phyloP scores from a whole-genome alignment of 2,113 vertebrate genomes.

The Osmerus eperlanus region DNA sequence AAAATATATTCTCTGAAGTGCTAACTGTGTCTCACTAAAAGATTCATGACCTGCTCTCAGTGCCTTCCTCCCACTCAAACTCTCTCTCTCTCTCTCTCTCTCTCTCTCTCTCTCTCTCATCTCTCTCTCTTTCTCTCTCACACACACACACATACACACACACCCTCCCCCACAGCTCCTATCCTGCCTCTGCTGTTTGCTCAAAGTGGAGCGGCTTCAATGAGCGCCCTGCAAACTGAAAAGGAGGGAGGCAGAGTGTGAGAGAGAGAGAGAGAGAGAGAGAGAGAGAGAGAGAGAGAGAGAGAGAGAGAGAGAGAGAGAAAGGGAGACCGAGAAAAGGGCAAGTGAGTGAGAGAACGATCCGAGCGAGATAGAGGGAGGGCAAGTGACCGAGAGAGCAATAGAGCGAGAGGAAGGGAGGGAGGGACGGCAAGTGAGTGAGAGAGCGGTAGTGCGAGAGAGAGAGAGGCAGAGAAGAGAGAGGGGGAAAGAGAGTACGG shows the following conservation, averaged over 20 bases:
- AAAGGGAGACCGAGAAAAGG: conserved; percentile 15
- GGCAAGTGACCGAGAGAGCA: background rate
- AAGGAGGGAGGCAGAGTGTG: no score
- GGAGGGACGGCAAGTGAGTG: conserved; percentile 3
- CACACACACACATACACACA: conserved; percentile 7
- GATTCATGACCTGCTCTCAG: no score
- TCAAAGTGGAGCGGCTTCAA: conserved; percentile 22
- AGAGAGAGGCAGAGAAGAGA: no score
- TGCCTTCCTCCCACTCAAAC: no score
- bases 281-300: no score
- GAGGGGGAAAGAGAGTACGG: no score
- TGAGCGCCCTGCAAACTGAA: conserved; percentile 22
- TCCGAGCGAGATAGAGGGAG: conserved; percentile 15
- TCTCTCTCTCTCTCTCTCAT: conserved; percentile 4
- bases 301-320: conserved; percentile 17
- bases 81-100: conserved; percentile 3
- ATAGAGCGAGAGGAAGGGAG: background rate
- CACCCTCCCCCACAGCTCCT: conserved; percentile 21
- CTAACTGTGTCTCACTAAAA: no score
- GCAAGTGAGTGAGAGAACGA: conserved; percentile 14
- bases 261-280: background rate
- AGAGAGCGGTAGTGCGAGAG: conserved; percentile 13
- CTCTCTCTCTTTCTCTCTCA: conserved; percentile 9
- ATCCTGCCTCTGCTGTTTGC: conserved; percentile 5
- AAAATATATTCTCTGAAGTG: background rate